Percentiles rank a stretch among this genome's conserved stretches.
Evolutionary conservation across 2,888 invertebrate genomes (phyloP).

Genomic region (Phragmatobia fuliginosa): DNA sequence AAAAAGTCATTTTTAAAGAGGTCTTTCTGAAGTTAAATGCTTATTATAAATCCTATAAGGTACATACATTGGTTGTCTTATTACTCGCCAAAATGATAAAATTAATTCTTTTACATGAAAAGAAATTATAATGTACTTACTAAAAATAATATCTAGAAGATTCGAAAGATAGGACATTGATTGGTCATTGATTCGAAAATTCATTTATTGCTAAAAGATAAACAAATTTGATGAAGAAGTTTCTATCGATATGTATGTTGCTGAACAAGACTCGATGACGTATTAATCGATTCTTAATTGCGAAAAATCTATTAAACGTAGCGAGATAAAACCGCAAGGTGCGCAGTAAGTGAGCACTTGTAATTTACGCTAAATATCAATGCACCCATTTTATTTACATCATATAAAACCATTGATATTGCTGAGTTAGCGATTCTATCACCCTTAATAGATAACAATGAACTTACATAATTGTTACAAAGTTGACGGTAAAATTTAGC

Average conservation of each 20-base stretch:
- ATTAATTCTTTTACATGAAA: background rate
- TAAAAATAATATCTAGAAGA: background rate
- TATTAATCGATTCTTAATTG: constrained; percentile 85
- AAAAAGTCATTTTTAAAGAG: no score
- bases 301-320: constrained; percentile 76
- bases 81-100: background rate
- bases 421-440: background rate
- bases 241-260: constrained; percentile 70
- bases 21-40: background rate
- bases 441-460: background rate
- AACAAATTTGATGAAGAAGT: constrained; percentile 40
- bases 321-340: constrained; percentile 76
- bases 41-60: background rate
- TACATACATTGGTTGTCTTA: background rate
- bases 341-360: constrained; percentile 64
- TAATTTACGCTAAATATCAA: constrained; percentile 68
- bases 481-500: background rate
- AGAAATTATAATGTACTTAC: background rate
- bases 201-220: constrained; percentile 23
- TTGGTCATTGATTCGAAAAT: background rate
- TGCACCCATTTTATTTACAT: background rate
- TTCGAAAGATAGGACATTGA: background rate
- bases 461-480: background rate
- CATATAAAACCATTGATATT: background rate
- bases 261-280: constrained; percentile 76